Percentiles rank a stretch among this genome's conserved stretches.
Conservation (phyloP, 1,140 invertebrate genomes). For the Agrypnia vestita region DNA sequence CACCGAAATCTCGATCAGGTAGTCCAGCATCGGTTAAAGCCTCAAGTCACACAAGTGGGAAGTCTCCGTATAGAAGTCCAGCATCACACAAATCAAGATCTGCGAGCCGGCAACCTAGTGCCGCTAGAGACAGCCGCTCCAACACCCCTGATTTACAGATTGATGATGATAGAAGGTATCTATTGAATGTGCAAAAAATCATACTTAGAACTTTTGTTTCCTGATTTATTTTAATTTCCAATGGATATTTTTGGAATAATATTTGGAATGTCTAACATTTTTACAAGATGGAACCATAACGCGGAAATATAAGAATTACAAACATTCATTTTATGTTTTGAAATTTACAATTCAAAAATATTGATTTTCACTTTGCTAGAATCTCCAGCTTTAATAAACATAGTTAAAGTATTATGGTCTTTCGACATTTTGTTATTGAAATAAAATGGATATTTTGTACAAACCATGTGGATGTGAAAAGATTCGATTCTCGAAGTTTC, state of each 20-base stretch:
- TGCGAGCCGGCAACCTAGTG: conserved; percentile 14
- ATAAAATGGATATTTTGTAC: too few species aligned
- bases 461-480: too few species aligned
- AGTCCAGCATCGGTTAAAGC: conserved; percentile 65
- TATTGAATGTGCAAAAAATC: not conserved
- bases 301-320: not conserved
- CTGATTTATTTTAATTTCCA: not conserved
- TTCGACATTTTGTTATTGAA: too few species aligned
- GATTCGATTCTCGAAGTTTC: too few species aligned
- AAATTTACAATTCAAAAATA: too few species aligned
- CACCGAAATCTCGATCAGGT: conserved; percentile 63
- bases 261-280: not conserved
- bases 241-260: too few species aligned
- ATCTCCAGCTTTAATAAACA: too few species aligned
- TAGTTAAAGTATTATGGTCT: too few species aligned
- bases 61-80: conserved; percentile 66
- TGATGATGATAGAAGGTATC: conserved; percentile 66
- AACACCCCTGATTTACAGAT: conserved; percentile 76
- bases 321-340: too few species aligned
- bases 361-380: too few species aligned
- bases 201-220: not conserved
- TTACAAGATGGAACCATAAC: not conserved
- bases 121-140: conserved; percentile 71
- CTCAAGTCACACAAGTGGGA: conserved; percentile 65
- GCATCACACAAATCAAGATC: conserved; percentile 48